Evolutionary conservation across 2,797 vertebrate genomes (phyloP).

Genomic region (Enteromius treurensis): DNA sequence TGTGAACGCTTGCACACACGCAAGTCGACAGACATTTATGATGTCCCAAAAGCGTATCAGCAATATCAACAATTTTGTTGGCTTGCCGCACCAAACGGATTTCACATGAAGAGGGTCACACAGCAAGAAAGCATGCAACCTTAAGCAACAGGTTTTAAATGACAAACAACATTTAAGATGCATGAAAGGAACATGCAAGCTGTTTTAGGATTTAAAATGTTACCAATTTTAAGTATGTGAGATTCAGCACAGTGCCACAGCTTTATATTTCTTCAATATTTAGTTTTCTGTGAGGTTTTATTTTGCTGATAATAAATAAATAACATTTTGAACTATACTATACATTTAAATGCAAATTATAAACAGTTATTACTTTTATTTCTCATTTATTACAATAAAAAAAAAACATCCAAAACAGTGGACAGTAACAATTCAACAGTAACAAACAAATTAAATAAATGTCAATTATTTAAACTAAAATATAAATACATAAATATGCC

Average conservation of each 20-base stretch:
- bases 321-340: too few relatives aligned
- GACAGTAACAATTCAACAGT: neutral
- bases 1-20: neutral
- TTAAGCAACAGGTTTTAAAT: neutral
- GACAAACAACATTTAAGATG: neutral
- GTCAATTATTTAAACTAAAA: neutral
- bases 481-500: neutral
- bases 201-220: neutral
- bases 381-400: neutral
- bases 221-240: neutral
- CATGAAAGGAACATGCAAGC: neutral
- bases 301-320: neutral
- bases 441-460: neutral
- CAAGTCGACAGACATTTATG: neutral
- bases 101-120: neutral
- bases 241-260: neutral
- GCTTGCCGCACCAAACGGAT: neutral
- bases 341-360: neutral
- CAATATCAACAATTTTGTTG: neutral
- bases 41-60: neutral
- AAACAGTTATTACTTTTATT: neutral
- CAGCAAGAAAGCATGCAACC: neutral
- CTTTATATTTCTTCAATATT: neutral
- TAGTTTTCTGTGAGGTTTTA: neutral
- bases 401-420: neutral